Percentiles rank a stretch among this genome's conserved stretches.
phyloP scores from a whole-genome alignment of 2,888 invertebrate species.

The Yponomeuta malinellus region DNA sequence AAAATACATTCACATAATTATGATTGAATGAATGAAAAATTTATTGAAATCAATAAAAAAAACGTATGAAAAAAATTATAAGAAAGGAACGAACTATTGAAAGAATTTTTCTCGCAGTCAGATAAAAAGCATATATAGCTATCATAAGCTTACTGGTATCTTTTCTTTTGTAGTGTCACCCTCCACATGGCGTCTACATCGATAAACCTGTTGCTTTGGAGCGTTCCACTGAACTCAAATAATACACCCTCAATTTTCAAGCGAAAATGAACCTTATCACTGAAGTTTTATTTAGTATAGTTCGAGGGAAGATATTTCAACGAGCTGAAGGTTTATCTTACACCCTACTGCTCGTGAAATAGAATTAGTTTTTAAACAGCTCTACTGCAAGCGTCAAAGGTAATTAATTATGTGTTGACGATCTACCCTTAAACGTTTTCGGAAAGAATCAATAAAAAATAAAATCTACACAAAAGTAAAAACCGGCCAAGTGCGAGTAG shows the following conservation, averaged over 20 bases:
- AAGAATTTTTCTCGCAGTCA: no score
- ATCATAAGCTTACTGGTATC: not conserved
- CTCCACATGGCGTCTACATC: slow-evolving; percentile 49
- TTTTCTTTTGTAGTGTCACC: not conserved
- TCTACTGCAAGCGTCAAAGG: not conserved
- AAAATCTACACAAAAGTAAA: no score
- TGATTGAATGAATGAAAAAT: no score
- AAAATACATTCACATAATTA: no score
- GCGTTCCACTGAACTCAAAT: slow-evolving; percentile 49
- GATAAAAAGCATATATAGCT: no score
- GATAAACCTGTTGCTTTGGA: slow-evolving; percentile 50
- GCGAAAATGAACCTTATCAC: slow-evolving; percentile 26
- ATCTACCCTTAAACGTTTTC: not conserved
- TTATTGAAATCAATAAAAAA: no score
- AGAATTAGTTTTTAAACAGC: slow-evolving; percentile 21
- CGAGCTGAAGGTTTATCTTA: slow-evolving; percentile 19
- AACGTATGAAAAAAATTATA: no score
- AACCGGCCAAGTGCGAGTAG: no score
- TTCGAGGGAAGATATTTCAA: not conserved
- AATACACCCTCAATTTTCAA: slow-evolving; percentile 8
- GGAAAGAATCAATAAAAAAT: no score
- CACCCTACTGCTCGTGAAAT: slow-evolving; percentile 30
- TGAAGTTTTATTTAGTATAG: slow-evolving; percentile 24
- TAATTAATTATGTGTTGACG: not conserved
- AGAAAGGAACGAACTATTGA: no score